A percentile compares a stretch with the other conserved stretches of the same genome.
Evolutionary conservation across 1,140 invertebrate genomes (phyloP).

Genomic region (Lamellibrachia luymesi): DNA sequence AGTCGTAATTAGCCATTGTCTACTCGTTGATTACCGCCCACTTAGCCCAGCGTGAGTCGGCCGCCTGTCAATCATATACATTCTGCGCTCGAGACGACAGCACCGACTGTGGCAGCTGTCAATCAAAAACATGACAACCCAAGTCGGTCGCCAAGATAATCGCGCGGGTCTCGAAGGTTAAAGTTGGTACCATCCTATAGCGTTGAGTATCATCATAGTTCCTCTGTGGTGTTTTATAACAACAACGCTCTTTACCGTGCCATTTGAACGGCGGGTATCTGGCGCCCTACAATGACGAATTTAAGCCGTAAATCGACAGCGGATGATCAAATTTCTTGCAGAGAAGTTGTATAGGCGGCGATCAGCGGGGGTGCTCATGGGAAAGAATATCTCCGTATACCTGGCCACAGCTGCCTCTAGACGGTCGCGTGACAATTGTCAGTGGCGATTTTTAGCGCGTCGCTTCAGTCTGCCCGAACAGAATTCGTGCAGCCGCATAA

Average conservation of each 20-base stretch:
- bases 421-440: not conserved
- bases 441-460: not conserved
- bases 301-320: not conserved
- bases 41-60: not conserved
- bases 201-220: not conserved
- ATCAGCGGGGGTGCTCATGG: not conserved
- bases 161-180: not conserved
- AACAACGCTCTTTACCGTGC: not conserved
- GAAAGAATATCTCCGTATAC: not conserved
- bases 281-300: not conserved
- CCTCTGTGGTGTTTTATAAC: not conserved
- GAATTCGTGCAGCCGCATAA: not conserved
- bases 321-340: not conserved
- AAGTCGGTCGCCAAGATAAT: not conserved
- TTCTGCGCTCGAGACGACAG: not conserved
- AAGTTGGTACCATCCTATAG: not conserved
- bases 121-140: constrained; percentile 2
- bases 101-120: not conserved
- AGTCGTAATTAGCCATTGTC: constrained; percentile 14
- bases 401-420: not conserved
- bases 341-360: not conserved
- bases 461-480: not conserved
- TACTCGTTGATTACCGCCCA: constrained; percentile 13
- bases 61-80: constrained; percentile 8
- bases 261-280: not conserved